These are phyloP conservation scores for Pristionchus arcanus DNA, from an alignment of 2,888 invertebrate genomes.

Conservation along the genomic window DNA sequence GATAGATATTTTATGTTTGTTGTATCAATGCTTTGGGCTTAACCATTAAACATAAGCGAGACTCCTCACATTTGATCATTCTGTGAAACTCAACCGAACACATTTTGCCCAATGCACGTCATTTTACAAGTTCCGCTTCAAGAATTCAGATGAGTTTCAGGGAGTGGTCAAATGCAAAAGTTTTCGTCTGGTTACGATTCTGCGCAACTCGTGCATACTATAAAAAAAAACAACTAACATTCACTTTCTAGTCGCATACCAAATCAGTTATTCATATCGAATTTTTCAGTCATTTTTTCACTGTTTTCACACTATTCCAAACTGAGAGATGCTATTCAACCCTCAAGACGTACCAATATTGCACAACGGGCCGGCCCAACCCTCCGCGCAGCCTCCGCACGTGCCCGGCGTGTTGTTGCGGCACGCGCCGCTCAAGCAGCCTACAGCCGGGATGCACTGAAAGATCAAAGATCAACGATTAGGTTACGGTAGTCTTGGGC, in stretches of 20 bases:
- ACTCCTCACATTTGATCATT: background rate
- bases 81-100: background rate
- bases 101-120: background rate
- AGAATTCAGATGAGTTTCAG: background rate
- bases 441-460: conserved; percentile 36
- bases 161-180: background rate
- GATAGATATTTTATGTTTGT: too few relatives aligned
- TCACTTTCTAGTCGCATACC: too few relatives aligned
- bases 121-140: too few relatives aligned
- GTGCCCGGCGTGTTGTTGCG: conserved; percentile 41
- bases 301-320: too few relatives aligned
- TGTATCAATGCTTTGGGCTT: too few relatives aligned
- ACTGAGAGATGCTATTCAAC: too few relatives aligned
- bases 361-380: conserved; percentile 42
- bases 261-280: too few relatives aligned
- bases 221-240: too few relatives aligned
- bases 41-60: too few relatives aligned
- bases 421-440: conserved; percentile 12
- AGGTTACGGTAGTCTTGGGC: conserved; percentile 53
- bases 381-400: background rate
- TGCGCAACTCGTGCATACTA: too few relatives aligned
- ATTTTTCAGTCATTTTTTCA: too few relatives aligned
- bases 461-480: background rate
- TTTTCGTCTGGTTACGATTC: background rate
- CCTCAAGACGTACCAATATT: conserved; percentile 24